These are phyloP conservation scores for Urocitellus parryii DNA, from an alignment of 2,113 vertebrate genomes.

Conservation along the genomic window DNA sequence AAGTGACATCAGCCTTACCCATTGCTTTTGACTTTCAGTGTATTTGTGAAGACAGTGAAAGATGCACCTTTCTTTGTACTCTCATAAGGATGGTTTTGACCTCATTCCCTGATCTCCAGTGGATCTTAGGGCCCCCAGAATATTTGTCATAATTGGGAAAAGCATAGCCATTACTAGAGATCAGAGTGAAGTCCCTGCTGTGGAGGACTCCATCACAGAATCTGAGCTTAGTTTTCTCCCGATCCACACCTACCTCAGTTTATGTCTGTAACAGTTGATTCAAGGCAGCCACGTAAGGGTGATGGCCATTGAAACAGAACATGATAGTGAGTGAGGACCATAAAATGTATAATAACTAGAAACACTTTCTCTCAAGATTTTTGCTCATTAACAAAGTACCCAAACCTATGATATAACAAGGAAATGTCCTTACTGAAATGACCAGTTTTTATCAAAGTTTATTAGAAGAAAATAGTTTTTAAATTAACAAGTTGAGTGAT, in stretches of 20 bases:
- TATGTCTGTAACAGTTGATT: not conserved
- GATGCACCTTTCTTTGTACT: not conserved
- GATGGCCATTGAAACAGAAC: not conserved
- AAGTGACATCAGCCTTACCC: not conserved
- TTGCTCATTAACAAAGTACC: not conserved
- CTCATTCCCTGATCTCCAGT: not conserved
- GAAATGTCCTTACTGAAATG: not conserved
- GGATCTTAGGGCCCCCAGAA: not conserved
- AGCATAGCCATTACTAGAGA: not conserved
- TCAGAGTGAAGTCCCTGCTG: not conserved
- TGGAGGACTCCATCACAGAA: not conserved
- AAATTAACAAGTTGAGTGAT: not conserved
- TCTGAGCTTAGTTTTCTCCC: not conserved
- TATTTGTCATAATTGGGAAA: not conserved
- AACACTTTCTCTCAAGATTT: not conserved
- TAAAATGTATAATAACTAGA: not conserved
- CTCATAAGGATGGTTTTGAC: not conserved
- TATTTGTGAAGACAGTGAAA: not conserved
- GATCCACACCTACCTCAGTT: not conserved
- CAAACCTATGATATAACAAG: not conserved
- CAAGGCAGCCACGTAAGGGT: not conserved
- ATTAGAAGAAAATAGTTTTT: not conserved
- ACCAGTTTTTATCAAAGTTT: not conserved
- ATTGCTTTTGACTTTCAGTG: not conserved
- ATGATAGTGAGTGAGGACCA: not conserved